These are phyloP conservation scores for Phyllotreta striolata DNA, from an alignment of 2,888 invertebrate species.

Conservation along the genomic window DNA sequence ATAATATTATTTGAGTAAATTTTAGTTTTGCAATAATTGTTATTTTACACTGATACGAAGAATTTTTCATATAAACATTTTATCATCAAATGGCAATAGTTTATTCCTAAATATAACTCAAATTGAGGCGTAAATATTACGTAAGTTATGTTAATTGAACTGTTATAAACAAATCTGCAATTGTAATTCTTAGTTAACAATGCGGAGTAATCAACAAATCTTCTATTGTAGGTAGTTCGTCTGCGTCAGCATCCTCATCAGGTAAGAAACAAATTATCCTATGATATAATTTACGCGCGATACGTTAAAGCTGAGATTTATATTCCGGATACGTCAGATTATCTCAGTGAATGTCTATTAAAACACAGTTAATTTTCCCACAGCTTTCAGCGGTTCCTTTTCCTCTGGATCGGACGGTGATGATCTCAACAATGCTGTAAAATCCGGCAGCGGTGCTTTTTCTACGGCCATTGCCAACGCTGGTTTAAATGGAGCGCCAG, in stretches of 20 bases:
- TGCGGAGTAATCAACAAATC: slow-evolving; percentile 12
- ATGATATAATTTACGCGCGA: background rate
- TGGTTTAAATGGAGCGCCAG: slow-evolving; percentile 27
- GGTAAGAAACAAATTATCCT: slow-evolving; percentile 35
- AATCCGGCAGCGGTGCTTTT: slow-evolving; percentile 27
- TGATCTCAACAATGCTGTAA: slow-evolving; percentile 21
- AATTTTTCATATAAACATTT: no score
- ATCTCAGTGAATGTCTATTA: no score
- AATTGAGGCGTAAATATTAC: background rate
- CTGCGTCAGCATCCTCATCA: slow-evolving; percentile 42
- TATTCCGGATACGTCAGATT: no score
- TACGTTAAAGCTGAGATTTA: background rate
- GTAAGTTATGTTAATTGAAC: slow-evolving; percentile 3
- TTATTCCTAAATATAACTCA: no score
- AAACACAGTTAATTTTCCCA: slow-evolving; percentile 8
- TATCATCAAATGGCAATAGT: no score
- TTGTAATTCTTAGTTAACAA: slow-evolving; percentile 15
- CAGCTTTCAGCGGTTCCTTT: slow-evolving; percentile 45
- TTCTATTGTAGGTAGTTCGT: slow-evolving; percentile 44
- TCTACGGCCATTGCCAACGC: slow-evolving; percentile 24
- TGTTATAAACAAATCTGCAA: slow-evolving; percentile 7
- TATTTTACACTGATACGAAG: no score
- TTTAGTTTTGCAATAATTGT: no score
- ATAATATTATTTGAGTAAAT: background rate
- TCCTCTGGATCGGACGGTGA: slow-evolving; percentile 25